phyloP scores from a whole-genome alignment of 2,797 vertebrate genomes.

The Enteromius treurensis region DNA sequence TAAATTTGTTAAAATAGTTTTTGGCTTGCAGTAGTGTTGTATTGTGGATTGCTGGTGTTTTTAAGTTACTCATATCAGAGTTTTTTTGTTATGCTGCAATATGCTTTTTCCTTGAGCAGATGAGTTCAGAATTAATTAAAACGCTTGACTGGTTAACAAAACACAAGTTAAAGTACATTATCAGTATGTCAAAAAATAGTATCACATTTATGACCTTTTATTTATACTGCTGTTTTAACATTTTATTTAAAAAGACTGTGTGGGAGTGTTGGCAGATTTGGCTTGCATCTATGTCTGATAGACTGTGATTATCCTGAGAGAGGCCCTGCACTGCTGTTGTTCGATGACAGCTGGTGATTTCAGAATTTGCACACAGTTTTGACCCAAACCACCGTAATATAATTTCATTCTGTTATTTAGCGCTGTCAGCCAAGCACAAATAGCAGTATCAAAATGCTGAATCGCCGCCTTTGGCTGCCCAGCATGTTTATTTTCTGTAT shows the following conservation, averaged over 20 bases:
- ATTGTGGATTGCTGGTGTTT: background rate
- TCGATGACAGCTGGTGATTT: constrained; percentile 51
- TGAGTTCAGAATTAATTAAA: background rate
- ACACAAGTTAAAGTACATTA: background rate
- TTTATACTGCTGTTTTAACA: constrained; percentile 9
- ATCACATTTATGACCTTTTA: background rate
- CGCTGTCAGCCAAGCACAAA: constrained; percentile 24
- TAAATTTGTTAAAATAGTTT: background rate
- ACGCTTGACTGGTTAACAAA: background rate
- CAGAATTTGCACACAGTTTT: constrained; percentile 43
- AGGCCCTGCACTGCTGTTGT: constrained; percentile 43
- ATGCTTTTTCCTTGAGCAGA: background rate
- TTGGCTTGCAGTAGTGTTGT: background rate
- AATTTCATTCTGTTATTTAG: constrained; percentile 29
- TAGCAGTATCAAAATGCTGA: constrained; percentile 5
- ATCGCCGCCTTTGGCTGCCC: constrained; percentile 6
- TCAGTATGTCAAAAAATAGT: constrained; percentile 7
- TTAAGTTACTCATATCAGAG: background rate
- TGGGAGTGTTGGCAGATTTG: constrained; percentile 23
- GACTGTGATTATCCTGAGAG: constrained; percentile 39
- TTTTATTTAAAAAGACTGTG: background rate
- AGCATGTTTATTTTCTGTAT: background rate
- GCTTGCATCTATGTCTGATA: constrained; percentile 5
- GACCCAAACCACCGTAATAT: constrained; percentile 38
- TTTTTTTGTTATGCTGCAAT: background rate